phyloP scores from a whole-genome alignment of 2,888 invertebrate species.

The Mesorhabditis sp. region DNA sequence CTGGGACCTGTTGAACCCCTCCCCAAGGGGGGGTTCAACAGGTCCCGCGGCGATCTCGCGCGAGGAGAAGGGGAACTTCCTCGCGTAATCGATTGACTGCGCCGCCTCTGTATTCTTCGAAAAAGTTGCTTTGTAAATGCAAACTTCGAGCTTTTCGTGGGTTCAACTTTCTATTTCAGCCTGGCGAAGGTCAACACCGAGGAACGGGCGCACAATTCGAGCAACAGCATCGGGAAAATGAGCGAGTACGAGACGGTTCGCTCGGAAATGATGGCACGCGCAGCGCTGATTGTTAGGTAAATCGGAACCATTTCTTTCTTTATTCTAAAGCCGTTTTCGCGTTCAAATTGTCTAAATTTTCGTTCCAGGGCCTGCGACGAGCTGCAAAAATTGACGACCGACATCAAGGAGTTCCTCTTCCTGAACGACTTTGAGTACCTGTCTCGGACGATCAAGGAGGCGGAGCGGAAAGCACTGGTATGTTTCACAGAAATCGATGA shows the following conservation, averaged over 20 bases:
- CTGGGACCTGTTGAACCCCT: too few species aligned
- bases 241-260: conserved; percentile 42
- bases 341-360: conserved; percentile 11
- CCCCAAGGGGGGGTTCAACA: too few species aligned
- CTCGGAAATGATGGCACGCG: conserved; percentile 44
- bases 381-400: conserved; percentile 90
- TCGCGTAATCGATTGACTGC: too few species aligned
- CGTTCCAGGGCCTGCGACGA: conserved; percentile 89
- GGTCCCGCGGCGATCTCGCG: too few species aligned
- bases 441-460: conserved; percentile 77
- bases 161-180: not conserved
- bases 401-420: conserved; percentile 94
- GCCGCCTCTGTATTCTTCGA: too few species aligned
- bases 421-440: conserved; percentile 96
- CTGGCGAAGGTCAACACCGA: conserved; percentile 31
- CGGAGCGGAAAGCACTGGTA: conserved; percentile 3
- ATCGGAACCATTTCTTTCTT: conserved; percentile 8
- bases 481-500: not conserved
- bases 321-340: not conserved
- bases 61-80: too few species aligned
- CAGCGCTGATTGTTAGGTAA: conserved; percentile 45
- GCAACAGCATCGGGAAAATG: conserved; percentile 38
- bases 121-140: conserved; percentile 5
- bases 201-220: conserved; percentile 32
- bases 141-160: conserved; percentile 3